Conservation (phyloP, 2,797 vertebrate species). For the Huso huso region DNA sequence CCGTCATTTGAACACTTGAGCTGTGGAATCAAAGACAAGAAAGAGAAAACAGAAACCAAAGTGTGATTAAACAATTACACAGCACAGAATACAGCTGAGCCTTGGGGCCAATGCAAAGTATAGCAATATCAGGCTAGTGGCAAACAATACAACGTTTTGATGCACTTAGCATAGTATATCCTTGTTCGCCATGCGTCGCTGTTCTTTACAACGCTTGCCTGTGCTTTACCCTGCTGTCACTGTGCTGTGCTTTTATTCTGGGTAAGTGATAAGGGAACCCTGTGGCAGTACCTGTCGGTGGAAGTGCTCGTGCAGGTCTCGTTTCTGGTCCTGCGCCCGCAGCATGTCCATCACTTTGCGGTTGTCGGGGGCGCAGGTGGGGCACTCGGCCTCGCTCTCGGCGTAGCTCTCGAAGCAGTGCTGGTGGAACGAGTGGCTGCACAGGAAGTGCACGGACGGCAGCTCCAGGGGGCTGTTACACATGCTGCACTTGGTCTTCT, state of each 20-base stretch:
- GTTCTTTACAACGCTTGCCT: too few relatives aligned
- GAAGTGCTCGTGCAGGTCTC: constrained; percentile 89
- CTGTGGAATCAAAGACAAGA: constrained; percentile 43
- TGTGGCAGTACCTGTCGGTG: constrained; percentile 75
- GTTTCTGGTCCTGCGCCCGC: constrained; percentile 90
- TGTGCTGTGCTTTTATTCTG: too few relatives aligned
- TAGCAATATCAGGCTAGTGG: not conserved
- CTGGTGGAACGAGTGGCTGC: constrained; percentile 93
- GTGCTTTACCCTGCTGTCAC: too few relatives aligned
- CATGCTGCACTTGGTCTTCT: constrained; percentile 98
- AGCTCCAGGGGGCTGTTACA: constrained; percentile 92
- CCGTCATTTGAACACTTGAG: constrained; percentile 82
- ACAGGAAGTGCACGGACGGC: constrained; percentile 92
- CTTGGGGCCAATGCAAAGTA: not conserved
- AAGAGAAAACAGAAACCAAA: not conserved
- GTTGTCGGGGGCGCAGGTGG: constrained; percentile 91
- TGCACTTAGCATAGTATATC: too few relatives aligned
- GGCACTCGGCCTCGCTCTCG: constrained; percentile 87
- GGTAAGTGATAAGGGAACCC: too few relatives aligned
- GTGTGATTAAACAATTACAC: not conserved
- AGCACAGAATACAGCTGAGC: not conserved
- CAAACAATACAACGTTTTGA: too few relatives aligned
- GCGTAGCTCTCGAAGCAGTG: constrained; percentile 97
- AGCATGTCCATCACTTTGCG: constrained; percentile 97
- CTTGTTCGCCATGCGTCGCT: too few relatives aligned